Base-by-base conservation (phyloP, 2,113 vertebrate species). In the Panthera tigris region DNA sequence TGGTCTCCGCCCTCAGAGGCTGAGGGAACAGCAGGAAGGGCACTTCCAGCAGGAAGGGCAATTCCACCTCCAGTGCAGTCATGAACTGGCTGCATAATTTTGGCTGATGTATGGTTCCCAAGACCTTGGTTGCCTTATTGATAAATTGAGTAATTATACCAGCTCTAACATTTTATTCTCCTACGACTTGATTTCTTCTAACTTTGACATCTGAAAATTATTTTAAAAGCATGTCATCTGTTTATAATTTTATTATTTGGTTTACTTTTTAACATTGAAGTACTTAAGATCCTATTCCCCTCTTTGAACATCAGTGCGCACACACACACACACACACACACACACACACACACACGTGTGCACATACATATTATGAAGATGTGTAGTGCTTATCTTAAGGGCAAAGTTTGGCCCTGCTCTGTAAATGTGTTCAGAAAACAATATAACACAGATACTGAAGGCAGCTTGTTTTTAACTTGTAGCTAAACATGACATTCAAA, bases 401-500 rank as follows among this genome's bases (percentile, higher is more conserved):
- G 89, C 83, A 97, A 87, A 98, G 92, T 74, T 95, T 95, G 1
- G n/a, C 90, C 55, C 9, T 96, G 66, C 92, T 97, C 96, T 93
- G n/a, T 98, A 94, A 98, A 95, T 98, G 86, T 79, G 39, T 98
- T 96, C 48, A 97, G 93, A 98, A 98, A 98, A 93, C 89, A 97
- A 98, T 98, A 96, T 91, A 97, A 98, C 97, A 94, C 76, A 96
- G 97, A 97, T 94, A 94, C 93, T 87, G 95, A 98, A 98, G 97
- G 97, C 98, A 98, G 98, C 98, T 98, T 97, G 95, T 98, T 98
- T 98, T 98, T 95, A 98, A 97, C 96, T 98, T 98, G 69, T 96
- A 98, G 97, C 97, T 98, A 98, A 98, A 98, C 97, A 98, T 98
- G 98, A 97, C 97, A 98, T 99, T 98, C 98, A 99, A 98, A 98